Conservation (phyloP, 2,888 invertebrate species). For the Xestobium rufovillosum region DNA sequence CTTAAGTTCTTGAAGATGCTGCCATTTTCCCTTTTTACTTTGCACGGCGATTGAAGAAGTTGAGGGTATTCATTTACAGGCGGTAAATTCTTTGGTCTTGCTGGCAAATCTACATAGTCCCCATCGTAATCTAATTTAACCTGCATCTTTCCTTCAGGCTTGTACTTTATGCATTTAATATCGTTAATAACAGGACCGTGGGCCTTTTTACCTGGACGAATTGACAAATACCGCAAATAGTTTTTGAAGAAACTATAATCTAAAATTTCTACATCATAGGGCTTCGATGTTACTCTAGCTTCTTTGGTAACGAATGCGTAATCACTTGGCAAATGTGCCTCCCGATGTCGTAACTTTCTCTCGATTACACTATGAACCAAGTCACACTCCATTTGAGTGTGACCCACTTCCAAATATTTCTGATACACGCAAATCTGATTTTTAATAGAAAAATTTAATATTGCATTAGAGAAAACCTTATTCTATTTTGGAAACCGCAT, state of each 20-base stretch:
- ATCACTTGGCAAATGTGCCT: conserved; percentile 27
- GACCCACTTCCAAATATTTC: conserved; percentile 30
- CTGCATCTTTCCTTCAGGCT: conserved; percentile 6
- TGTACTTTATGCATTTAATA: conserved; percentile 17
- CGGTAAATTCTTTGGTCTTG: conserved; percentile 12
- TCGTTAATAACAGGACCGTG: conserved; percentile 18
- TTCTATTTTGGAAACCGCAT: conserved; percentile 26
- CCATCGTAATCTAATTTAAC: conserved; percentile 7
- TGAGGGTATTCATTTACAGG: conserved; percentile 12
- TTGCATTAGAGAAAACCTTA: conserved; percentile 23
- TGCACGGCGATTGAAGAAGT: conserved; percentile 8
- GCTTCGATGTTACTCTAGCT: conserved; percentile 21
- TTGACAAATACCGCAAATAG: conserved; percentile 17
- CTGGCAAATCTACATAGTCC: conserved; percentile 11
- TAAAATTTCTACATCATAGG: conserved; percentile 21
- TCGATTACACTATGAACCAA: conserved; percentile 36
- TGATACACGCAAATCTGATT: conserved; percentile 21
- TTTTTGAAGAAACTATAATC: conserved; percentile 26
- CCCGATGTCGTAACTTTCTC: conserved; percentile 30
- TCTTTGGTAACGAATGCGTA: conserved; percentile 26
- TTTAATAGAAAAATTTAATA: conserved; percentile 21
- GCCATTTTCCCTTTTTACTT: conserved; percentile 13
- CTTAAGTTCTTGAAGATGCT: conserved; percentile 12
- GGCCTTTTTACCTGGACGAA: conserved; percentile 17
- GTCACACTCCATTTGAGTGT: conserved; percentile 35